Base-by-base conservation (phyloP, 2,888 invertebrate genomes). In the Theretra japonica region DNA sequence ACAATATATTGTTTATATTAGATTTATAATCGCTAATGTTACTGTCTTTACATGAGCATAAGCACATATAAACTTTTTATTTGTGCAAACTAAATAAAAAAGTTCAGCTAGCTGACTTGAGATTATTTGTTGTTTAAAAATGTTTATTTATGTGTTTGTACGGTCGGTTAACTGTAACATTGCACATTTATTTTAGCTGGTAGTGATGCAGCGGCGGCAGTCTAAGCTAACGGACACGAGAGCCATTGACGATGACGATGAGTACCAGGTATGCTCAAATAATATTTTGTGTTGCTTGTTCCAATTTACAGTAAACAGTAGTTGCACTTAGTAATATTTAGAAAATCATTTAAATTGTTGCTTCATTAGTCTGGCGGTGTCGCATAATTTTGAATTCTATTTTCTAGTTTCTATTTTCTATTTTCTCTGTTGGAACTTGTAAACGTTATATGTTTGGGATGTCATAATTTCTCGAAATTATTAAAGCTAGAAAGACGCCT, bases 181-280 rank as follows among this genome's bases (percentile, higher is more conserved):
- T 15, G 19, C 19, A 56, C 41, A 30, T 21, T 1, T 65, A 19
- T 48, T 78, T 15, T 76, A 92, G 92, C 70, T 92, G 69, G 73
- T 76, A 33, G 88, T 91, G 6, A 74, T 75, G 3, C 85, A 86
- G 50, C 79, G 75, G 19, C 84, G 82, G 3, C 58, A 75, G n/a
- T n/a, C 83, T 0, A 85, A 81, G 70, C 6, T 73, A 6, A 7
- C 75, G 1, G 87, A 87, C 15, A 8, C 78, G 0, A 79, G 78
- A 21, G 71, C 50, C 0, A 19, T 74, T 0, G 87, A 90, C 15
- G 90, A 90, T 23, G 89, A 90, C 8, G 86, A 89, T 19, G 89
- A 91, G 70, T 85, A 81, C 60, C 87, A 89, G 86, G 91, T 90
- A 77, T 60, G 23, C 25, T 28, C 5, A 25, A 17, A 58, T 41